Percentiles rank a stretch among this genome's conserved stretches.
Evolutionary conservation across 2,888 invertebrate species (phyloP).

Genomic region (Micropterix aruncella): DNA sequence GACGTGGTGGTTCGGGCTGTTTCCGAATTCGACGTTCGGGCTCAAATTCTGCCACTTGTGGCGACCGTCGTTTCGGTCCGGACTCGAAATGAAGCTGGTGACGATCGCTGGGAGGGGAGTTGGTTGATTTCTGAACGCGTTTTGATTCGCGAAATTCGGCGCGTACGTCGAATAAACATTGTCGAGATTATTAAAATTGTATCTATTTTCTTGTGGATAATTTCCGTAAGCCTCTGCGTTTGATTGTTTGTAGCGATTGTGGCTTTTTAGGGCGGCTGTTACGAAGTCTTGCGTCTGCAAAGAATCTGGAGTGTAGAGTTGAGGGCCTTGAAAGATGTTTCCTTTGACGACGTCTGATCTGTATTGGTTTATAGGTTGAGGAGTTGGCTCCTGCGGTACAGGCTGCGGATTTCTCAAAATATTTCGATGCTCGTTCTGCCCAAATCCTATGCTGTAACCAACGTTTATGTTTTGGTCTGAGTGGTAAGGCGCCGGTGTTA

Average conservation of each 20-base stretch:
- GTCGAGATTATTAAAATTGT: not conserved
- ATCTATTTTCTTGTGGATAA: not conserved
- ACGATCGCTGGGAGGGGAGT: not conserved
- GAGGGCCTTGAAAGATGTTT: constrained; percentile 8
- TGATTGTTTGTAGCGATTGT: constrained; percentile 5
- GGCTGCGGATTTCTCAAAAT: not conserved
- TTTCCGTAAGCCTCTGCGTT: not conserved
- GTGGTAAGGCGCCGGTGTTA: not conserved
- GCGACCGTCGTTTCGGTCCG: not conserved
- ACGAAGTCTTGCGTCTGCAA: constrained; percentile 8
- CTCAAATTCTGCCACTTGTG: not conserved
- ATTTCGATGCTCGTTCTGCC: constrained; percentile 5
- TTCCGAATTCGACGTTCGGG: not conserved
- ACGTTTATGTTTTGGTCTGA: constrained; percentile 13
- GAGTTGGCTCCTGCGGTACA: constrained; percentile 5
- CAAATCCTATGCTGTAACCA: constrained; percentile 15
- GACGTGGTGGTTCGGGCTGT: not conserved
- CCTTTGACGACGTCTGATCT: constrained; percentile 11
- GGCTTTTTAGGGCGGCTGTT: constrained; percentile 6
- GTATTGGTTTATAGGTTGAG: constrained; percentile 2
- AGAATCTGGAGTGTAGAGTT: constrained; percentile 7
- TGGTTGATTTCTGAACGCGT: not conserved
- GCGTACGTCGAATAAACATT: not conserved
- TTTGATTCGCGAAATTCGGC: not conserved
- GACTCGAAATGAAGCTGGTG: not conserved